phyloP scores from a whole-genome alignment of 2,888 invertebrate genomes.

The Amphimallon solstitiale region DNA sequence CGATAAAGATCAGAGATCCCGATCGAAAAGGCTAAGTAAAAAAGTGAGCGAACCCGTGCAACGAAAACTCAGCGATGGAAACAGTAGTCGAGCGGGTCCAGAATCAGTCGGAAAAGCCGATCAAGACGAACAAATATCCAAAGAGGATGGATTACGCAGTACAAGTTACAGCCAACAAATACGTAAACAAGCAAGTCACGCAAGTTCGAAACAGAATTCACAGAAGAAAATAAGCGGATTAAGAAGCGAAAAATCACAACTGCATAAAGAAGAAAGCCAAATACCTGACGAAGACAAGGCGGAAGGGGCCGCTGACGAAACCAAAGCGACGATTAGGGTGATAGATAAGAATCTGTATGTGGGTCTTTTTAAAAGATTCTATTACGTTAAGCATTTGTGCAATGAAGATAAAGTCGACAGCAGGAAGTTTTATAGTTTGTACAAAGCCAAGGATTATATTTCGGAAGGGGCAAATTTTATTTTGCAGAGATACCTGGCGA shows the following conservation, averaged over 20 bases:
- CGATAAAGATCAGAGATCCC: no score
- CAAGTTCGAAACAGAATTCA: neutral
- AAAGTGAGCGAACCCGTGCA: no score
- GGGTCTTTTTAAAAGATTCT: conserved; percentile 67
- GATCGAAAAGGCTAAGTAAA: no score
- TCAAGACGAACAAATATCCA: no score
- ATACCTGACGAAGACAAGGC: neutral
- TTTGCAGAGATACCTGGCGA: conserved; percentile 69
- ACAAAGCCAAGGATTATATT: conserved; percentile 65
- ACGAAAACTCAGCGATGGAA: no score
- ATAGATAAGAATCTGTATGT: conserved; percentile 67
- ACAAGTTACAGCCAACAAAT: no score
- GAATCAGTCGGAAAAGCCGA: no score
- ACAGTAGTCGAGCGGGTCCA: no score
- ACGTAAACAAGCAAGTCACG: no score
- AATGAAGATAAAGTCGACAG: conserved; percentile 62
- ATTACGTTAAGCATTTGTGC: conserved; percentile 67
- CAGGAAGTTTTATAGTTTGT: conserved; percentile 66
- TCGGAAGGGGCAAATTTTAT: conserved; percentile 73
- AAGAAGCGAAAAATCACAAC: no score
- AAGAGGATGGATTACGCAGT: no score
- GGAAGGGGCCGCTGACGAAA: conserved; percentile 58
- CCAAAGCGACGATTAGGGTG: conserved; percentile 52
- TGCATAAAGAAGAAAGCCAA: neutral
- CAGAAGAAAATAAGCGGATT: neutral